phyloP scores from a whole-genome alignment of 2,888 invertebrate genomes.

The Rhimphoctona megacephalus region DNA sequence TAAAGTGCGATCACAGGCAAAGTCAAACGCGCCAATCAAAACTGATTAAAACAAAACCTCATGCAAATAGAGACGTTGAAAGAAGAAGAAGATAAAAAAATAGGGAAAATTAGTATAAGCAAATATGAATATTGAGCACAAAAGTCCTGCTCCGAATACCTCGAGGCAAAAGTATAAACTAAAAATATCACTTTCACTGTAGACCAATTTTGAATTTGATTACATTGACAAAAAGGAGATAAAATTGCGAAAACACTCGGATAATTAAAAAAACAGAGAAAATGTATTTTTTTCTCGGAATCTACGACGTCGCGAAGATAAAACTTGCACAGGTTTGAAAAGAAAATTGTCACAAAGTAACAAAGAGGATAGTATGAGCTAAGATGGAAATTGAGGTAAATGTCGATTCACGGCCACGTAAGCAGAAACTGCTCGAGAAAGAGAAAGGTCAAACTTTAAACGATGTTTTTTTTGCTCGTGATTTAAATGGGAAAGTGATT shows the following conservation, averaged over 20 bases:
- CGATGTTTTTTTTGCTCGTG: background rate
- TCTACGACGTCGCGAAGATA: background rate
- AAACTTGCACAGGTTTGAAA: background rate
- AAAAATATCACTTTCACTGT: background rate
- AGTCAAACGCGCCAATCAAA: background rate
- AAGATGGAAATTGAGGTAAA: slow-evolving; percentile 36
- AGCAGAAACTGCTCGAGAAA: slow-evolving; percentile 40
- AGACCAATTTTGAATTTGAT: background rate
- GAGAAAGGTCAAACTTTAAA: slow-evolving; percentile 8
- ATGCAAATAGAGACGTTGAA: background rate
- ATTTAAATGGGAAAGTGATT: background rate
- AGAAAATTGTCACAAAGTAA: slow-evolving; percentile 11
- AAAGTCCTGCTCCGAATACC: background rate
- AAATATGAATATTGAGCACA: background rate
- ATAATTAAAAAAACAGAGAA: background rate
- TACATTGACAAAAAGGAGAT: background rate
- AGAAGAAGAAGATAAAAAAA: background rate
- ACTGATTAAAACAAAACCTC: background rate
- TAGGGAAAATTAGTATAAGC: slow-evolving; percentile 1
- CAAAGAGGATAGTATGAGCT: background rate
- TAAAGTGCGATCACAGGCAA: slow-evolving; percentile 12
- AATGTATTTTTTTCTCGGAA: background rate
- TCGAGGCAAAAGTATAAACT: background rate
- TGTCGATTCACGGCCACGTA: slow-evolving; percentile 67
- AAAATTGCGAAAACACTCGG: background rate